These are phyloP conservation scores for Napeogenes sylphis DNA, from an alignment of 2,888 invertebrate species.

Conservation along the genomic window DNA sequence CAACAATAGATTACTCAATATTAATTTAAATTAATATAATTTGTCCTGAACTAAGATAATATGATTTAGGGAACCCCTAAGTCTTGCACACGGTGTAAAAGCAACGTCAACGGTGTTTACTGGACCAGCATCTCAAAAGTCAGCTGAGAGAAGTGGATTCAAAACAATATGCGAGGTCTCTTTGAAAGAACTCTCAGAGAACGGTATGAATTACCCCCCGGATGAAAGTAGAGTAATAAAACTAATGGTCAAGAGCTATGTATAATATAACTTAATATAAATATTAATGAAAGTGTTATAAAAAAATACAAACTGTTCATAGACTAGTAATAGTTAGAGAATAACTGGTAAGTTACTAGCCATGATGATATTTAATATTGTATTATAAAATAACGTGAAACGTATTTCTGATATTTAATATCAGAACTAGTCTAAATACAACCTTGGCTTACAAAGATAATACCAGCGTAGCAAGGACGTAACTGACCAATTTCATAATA, in stretches of 20 bases:
- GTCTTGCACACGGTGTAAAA: constrained; percentile 42
- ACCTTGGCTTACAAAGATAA: no score
- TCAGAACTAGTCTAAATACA: no score
- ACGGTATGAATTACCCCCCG: constrained; percentile 48
- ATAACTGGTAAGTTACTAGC: no score
- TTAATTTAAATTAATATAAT: no score
- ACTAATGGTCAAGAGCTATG: constrained; percentile 52
- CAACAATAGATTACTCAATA: no score
- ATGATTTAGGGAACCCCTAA: constrained; percentile 48
- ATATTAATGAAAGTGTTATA: no score
- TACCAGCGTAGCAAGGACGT: no score
- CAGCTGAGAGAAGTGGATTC: constrained; percentile 50
- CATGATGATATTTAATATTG: no score
- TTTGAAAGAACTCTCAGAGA: constrained; percentile 46
- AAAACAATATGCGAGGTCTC: constrained; percentile 38
- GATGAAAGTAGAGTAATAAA: constrained; percentile 48
- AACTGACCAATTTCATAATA: no score
- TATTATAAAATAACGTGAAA: no score
- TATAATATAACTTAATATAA: neutral
- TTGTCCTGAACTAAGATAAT: neutral
- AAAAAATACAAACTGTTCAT: no score
- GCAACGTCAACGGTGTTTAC: constrained; percentile 59
- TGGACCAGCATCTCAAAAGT: constrained; percentile 53
- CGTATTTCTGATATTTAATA: no score
- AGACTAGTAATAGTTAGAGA: neutral